phyloP scores from a whole-genome alignment of 2,888 invertebrate species.

The Phyllotreta striolata region DNA sequence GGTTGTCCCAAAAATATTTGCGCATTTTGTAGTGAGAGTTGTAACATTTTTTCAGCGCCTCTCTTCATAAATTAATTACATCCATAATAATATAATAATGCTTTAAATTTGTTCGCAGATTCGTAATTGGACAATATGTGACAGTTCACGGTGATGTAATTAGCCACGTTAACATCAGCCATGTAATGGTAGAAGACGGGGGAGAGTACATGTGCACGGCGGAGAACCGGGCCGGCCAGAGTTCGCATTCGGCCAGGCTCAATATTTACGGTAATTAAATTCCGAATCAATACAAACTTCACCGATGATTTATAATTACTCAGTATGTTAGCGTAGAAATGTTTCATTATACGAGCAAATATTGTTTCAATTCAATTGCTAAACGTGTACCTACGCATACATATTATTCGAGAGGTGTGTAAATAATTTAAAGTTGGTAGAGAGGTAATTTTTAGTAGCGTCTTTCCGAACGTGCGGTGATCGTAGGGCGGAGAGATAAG shows the following conservation, averaged over 20 bases:
- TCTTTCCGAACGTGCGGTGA: no score
- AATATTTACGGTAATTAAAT: slow-evolving; percentile 77
- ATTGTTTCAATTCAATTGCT: no score
- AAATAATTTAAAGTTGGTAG: neutral
- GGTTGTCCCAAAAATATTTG: no score
- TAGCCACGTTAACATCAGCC: slow-evolving; percentile 83
- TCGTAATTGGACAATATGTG: slow-evolving; percentile 80
- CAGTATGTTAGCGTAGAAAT: no score
- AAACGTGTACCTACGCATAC: neutral
- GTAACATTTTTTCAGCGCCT: no score
- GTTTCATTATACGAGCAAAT: no score
- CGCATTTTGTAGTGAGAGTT: no score
- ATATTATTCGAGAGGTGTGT: neutral
- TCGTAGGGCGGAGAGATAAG: no score
- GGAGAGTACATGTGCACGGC: slow-evolving; percentile 82
- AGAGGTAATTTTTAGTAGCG: no score
- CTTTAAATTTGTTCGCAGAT: slow-evolving; percentile 60
- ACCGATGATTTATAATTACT: neutral
- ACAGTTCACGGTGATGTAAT: slow-evolving; percentile 82
- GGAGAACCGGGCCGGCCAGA: slow-evolving; percentile 77
- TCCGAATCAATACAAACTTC: slow-evolving; percentile 1
- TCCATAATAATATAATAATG: neutral
- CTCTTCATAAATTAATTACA: neutral
- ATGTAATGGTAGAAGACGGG: slow-evolving; percentile 80
- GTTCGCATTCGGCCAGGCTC: slow-evolving; percentile 76